Percentiles rank a stretch among this genome's conserved stretches.
These are phyloP conservation scores for Drosophila acutilabella DNA, from an alignment of 2,888 invertebrate species.

Conservation along the genomic window DNA sequence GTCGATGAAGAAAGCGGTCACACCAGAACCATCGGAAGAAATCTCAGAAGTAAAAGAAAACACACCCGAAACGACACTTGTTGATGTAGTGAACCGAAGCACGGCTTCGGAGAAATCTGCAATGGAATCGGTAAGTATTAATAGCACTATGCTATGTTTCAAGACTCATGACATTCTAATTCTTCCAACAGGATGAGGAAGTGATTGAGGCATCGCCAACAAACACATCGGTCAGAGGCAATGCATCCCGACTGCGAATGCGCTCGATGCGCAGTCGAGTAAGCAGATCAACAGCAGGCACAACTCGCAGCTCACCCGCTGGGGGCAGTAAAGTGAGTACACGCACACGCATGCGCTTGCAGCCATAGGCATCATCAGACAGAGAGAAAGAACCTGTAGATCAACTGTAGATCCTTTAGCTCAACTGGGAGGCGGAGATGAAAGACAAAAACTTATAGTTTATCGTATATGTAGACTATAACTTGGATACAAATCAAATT, in stretches of 20 bases:
- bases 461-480: constrained; percentile 15
- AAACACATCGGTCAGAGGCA: constrained; percentile 26
- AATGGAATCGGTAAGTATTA: constrained; percentile 38
- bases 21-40: not conserved
- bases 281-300: not conserved
- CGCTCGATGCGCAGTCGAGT: constrained; percentile 62
- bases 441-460: not conserved
- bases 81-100: not conserved
- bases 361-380: constrained; percentile 49
- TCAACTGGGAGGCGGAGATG: not conserved
- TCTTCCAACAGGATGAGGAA: constrained; percentile 67
- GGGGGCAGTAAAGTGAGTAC: constrained; percentile 71
- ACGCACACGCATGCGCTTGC: constrained; percentile 59
- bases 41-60: not conserved
- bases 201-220: constrained; percentile 79
- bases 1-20: not conserved
- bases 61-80: not conserved
- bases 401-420: constrained; percentile 4
- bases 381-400: not conserved
- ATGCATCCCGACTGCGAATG: constrained; percentile 41
- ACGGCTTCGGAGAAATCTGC: too few relatives aligned
- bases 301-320: constrained; percentile 25
- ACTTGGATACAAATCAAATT: not conserved
- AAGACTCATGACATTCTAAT: too few relatives aligned
- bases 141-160: too few relatives aligned